These are phyloP conservation scores for Saimiri boliviensis DNA, from an alignment of 2,113 vertebrate species.

Conservation along the genomic window DNA sequence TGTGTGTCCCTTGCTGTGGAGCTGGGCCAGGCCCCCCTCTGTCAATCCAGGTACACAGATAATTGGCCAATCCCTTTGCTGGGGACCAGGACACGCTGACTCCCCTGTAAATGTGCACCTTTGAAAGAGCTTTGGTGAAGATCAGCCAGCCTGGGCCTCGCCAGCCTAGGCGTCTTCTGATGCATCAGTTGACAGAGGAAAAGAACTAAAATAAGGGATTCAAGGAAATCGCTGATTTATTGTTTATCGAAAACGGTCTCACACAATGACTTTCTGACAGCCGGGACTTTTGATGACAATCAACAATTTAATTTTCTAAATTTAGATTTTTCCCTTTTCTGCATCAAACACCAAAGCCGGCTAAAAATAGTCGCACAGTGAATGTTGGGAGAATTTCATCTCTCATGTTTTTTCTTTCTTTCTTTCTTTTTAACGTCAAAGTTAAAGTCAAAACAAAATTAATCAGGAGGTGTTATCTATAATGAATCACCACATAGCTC, in stretches of 20 bases:
- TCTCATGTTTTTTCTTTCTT: slow-evolving; percentile 72
- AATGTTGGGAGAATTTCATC: slow-evolving; percentile 69
- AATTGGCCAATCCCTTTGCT: fast-evolving
- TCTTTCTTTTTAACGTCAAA: slow-evolving; percentile 63
- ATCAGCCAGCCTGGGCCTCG: not conserved
- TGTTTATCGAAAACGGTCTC: slow-evolving; percentile 73
- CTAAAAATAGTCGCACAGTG: slow-evolving; percentile 80
- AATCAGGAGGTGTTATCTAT: slow-evolving; percentile 85
- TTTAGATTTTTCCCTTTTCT: slow-evolving; percentile 70
- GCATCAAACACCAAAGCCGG: slow-evolving; percentile 55
- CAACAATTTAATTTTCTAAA: slow-evolving; percentile 79
- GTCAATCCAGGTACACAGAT: fast-evolving
- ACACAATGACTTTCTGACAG: slow-evolving; percentile 66
- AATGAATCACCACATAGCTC: slow-evolving; percentile 83
- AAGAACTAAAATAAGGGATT: slow-evolving; percentile 62
- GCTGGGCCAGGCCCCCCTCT: fast-evolving
- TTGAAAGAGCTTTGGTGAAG: not conserved
- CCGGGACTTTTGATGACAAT: slow-evolving; percentile 79
- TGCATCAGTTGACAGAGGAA: slow-evolving; percentile 23
- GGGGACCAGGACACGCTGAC: fast-evolving
- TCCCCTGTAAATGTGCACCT: fast-evolving
- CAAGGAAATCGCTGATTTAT: slow-evolving; percentile 76
- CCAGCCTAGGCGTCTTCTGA: not conserved
- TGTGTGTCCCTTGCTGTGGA: fast-evolving
- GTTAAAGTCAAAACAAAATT: slow-evolving; percentile 87